Base-by-base conservation (phyloP, 2,888 invertebrate species). In the Cinara cedri region DNA sequence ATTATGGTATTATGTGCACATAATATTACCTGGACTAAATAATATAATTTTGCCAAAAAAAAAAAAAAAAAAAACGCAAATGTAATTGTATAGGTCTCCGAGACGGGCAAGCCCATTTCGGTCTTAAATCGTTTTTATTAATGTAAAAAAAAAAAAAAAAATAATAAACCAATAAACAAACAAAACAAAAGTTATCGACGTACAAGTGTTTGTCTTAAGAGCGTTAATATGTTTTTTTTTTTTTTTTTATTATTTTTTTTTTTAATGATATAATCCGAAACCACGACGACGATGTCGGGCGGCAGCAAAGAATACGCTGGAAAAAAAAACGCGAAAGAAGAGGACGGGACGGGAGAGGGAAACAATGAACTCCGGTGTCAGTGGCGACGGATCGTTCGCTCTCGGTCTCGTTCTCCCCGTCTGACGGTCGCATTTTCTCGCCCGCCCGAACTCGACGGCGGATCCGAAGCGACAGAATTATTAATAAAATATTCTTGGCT, bases 401-500 rank as follows among this genome's bases (percentile, higher is more conserved):
- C 60, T 16, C 34, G 11, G 3, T 24, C 10, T 8, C 8, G 0
- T 13, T 16, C 3, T 24, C n/a, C 0, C 21, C 10, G 21, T 44
- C 55, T 44, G 14, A 6, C 34, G 3, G 34, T 21, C 14, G 16
- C 19, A 1, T 6, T 2, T 16, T 19, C 4, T 24, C 24, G 2
- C 24, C 0, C 55, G 1, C 54, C 24, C n/a, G 14, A 49, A 74
- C 49, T 34, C 62, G 62, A 74, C 46, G 46, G 34, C 34, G 68
- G 70, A 78, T 60, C 19, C 42, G 49, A 49, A 78, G 21, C 65
- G 57, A 66, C 55, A 4, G 70, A 70, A 66, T 60, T 62, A 60
- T 66, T 60, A 76, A 49, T 76, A 76, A 70, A 60, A 78, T 78
- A 78, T 78, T 70, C 78, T 78, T 78, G 78, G 78, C 78, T 78